Base-by-base conservation (phyloP, 2,113 vertebrate genomes). In the Daubentonia madagascariensis region DNA sequence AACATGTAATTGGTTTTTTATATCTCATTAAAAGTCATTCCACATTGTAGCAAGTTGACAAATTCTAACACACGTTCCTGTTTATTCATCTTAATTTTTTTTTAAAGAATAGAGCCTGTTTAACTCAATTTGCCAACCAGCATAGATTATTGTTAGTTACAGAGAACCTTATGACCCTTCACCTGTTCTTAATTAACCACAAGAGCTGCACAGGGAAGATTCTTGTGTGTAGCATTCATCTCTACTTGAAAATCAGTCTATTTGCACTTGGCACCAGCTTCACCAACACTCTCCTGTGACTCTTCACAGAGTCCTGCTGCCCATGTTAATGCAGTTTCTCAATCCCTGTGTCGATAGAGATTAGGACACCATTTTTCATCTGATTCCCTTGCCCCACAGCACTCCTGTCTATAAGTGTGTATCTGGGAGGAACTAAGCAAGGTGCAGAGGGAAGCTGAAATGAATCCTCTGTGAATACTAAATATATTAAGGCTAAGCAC, bases 141-240 rank as follows among this genome's bases (percentile, higher is more conserved):
- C 61, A 52, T 40, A 89, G 67, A 45, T 83, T 89, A 65, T 65
- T 92, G 43, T 73, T 91, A 11, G 68, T 48, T 61, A 85, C 12
- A 0, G 2, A 90, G 67, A 14, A 50, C 89, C 79, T 28, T 79
- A 83, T 79, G 32, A 94, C 80, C 16, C 13, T 85, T 91, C 72
- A 61, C 81, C 35, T 95, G 52, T 87, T 79, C 59, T 94, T 93
- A 96, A 96, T 87, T 96, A 96, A 92, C 35, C 25, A 84, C 3
- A 1, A 54, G 59, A 30, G 30, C 23, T 72, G 54, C 43, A 13
- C 17, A 5, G 65, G 85, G 63, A 85, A 8, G 32, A 61, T 79
- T 90, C 68, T 40, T 73, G 9, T 40, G 22, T 65, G 25, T 43
- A 61, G 48, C 85, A 75, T 94, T 78, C 22, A n/a, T 84, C 59